Percentiles rank a stretch among this genome's conserved stretches.
These are phyloP conservation scores for Passer domesticus DNA, from an alignment of 2,113 vertebrate species.

Conservation along the genomic window DNA sequence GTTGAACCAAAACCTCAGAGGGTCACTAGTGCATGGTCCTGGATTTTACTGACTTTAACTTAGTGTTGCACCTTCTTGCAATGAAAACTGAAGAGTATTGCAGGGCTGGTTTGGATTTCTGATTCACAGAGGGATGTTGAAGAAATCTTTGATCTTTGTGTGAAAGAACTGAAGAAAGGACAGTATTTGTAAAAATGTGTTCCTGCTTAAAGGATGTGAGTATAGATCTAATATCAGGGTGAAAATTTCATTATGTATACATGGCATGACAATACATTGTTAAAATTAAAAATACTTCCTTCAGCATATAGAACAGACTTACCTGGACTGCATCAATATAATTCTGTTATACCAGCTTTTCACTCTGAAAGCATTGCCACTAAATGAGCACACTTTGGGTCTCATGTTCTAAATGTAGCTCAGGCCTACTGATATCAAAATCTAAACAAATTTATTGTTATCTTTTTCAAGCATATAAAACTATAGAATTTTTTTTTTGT, in stretches of 20 bases:
- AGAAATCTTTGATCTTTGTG: not conserved
- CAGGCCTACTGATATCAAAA: not conserved
- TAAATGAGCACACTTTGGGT: not conserved
- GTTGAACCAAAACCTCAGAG: slow-evolving; percentile 41
- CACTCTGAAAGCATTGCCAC: not conserved
- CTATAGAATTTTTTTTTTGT: not conserved
- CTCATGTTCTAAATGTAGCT: not conserved
- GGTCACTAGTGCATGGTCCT: slow-evolving; percentile 41
- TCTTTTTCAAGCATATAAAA: not conserved
- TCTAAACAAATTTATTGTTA: not conserved
- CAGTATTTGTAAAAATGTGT: not conserved
- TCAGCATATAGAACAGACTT: not conserved
- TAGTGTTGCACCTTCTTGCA: not conserved
- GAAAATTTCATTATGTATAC: not conserved
- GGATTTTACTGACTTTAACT: slow-evolving; percentile 58
- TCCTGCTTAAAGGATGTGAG: not conserved
- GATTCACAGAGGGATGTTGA: not conserved
- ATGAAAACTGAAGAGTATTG: not conserved
- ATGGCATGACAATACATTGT: not conserved
- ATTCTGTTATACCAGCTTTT: not conserved
- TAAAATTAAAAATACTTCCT: not conserved
- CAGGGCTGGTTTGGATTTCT: not conserved
- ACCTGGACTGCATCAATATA: not conserved
- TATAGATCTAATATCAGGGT: not conserved
- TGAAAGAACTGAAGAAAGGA: not conserved